Conservation (phyloP, 1,140 invertebrate genomes). For the Aricia agestis region DNA sequence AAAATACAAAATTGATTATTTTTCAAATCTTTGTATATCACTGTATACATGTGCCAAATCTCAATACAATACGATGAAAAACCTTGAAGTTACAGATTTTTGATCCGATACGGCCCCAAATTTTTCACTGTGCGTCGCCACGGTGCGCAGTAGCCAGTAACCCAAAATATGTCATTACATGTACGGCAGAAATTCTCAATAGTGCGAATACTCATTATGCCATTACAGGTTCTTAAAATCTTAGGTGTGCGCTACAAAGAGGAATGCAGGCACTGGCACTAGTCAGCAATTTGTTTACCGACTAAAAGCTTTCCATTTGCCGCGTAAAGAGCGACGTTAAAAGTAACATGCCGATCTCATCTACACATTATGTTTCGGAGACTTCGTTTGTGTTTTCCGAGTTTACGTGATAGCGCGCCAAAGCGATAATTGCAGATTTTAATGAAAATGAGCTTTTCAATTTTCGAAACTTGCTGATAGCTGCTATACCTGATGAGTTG, state of each 20-base stretch:
- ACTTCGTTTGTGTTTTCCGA: constrained; percentile 6
- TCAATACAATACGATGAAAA: too few species aligned
- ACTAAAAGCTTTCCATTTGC: constrained; percentile 63
- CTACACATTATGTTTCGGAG: constrained; percentile 26
- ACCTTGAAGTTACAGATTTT: too few species aligned
- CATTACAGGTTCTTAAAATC: neutral
- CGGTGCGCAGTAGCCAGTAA: too few species aligned
- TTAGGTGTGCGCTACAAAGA: constrained; percentile 34
- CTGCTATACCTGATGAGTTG: too few species aligned
- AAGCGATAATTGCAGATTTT: neutral
- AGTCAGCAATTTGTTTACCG: constrained; percentile 57
- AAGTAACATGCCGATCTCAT: constrained; percentile 27
- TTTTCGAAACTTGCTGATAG: too few species aligned
- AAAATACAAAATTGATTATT: too few species aligned
- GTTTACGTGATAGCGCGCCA: neutral
- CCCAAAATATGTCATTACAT: too few species aligned
- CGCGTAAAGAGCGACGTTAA: constrained; percentile 33
- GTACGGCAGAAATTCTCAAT: too few species aligned
- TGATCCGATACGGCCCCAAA: too few species aligned
- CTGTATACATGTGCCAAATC: too few species aligned
- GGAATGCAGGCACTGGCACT: constrained; percentile 27
- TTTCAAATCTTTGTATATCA: too few species aligned
- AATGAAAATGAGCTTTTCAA: neutral
- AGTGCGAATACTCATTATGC: neutral
- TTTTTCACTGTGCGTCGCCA: too few species aligned